Conservation (phyloP, 2,113 vertebrate species). For the Hypanus sabinus region DNA sequence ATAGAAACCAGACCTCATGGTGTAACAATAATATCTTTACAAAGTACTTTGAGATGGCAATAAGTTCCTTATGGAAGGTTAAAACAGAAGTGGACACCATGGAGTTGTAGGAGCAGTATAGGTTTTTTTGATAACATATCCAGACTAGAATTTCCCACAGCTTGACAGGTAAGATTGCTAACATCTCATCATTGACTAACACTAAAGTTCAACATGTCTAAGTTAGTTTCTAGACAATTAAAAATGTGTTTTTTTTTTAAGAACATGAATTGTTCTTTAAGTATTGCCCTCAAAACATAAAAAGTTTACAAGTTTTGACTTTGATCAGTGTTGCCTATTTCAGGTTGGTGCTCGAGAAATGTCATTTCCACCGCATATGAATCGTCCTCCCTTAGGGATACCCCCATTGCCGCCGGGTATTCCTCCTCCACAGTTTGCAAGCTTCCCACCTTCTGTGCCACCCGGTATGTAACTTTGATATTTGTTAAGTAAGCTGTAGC, state of each 20-base stretch:
- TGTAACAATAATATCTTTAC: no score
- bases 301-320: not conserved
- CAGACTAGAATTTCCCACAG: no score
- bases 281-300: not conserved
- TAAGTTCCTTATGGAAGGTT: no score
- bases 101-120: no score
- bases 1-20: no score
- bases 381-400: conserved; percentile 84
- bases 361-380: conserved; percentile 95
- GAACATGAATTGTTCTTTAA: not conserved
- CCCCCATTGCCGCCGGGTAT: conserved; percentile 85
- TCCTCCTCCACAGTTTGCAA: conserved; percentile 87
- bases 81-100: no score
- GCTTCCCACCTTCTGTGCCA: conserved; percentile 81
- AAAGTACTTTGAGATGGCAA: no score
- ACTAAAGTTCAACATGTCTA: no score
- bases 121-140: no score
- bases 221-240: not conserved
- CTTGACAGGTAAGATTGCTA: no score
- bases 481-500: not conserved
- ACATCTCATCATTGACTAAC: no score
- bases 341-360: conserved; percentile 70
- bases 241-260: not conserved
- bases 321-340: conserved; percentile 39
- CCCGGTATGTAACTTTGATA: conserved; percentile 63